Base-by-base conservation (phyloP, 1,140 invertebrate species). In the Asbolus verrucosus region DNA sequence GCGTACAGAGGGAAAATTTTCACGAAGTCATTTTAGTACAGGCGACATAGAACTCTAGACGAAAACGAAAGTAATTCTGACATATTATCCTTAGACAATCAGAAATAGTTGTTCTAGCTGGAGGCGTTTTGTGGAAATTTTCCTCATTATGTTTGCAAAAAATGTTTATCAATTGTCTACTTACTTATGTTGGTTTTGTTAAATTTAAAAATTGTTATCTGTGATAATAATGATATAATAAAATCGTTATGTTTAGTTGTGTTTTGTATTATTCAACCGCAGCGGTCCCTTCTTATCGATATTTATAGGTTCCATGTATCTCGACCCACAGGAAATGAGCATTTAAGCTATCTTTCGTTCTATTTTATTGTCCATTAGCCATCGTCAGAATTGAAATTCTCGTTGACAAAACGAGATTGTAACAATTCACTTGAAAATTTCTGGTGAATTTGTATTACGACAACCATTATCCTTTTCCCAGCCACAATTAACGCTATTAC, bases 401-500 rank as follows among this genome's bases (percentile, higher is more conserved):
- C n/a, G n/a, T n/a, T n/a, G n/a, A n/a, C n/a, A n/a, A n/a, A n/a
- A n/a, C n/a, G 5, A 13, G 14, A 21, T 24, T 27, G 46, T n/a
- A 54, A 54, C 21, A 6, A 21, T 54, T 54, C 27, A 21, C 21
- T 50, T 21, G 43, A 50, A 50, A 50, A 50, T 50, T 50, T 50
- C 15, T 8, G 11, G 1, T 2, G 43, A 50, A 50, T 14, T 50
- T 18, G 43, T 6, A 21, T 50, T 50, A 50, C 43, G 43, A 21
- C 43, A 19, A 18, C 43, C 19, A 50, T 50, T 50, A 50, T 50
- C 16, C 43, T 50, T 50, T 50, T 50, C 43, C 9, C 6, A 8
- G 38, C 27, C 33, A 63, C 39, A 63, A 63, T 63, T 63, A 63
- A 63, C 61, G 33, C 19, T 41, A 63, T 63, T 63, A 63, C 33